phyloP scores from a whole-genome alignment of 2,888 invertebrate species.

The Aphidoletes aphidimyza region DNA sequence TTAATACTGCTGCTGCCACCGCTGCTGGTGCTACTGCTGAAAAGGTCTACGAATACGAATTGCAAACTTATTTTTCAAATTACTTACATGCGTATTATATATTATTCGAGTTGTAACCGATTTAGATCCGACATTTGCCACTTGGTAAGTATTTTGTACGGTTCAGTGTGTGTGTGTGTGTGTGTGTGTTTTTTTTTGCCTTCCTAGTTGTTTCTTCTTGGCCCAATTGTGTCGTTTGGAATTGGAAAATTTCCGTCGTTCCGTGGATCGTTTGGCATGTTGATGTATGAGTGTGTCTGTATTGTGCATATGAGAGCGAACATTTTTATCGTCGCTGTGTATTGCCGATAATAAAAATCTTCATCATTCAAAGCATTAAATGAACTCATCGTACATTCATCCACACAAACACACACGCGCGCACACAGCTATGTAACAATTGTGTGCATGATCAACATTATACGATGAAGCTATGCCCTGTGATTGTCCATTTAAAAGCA shows the following conservation, averaged over 20 bases:
- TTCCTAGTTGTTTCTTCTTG: neutral
- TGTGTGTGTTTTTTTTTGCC: neutral
- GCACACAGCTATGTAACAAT: neutral
- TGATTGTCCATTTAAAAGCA: neutral
- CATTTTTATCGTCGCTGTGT: neutral
- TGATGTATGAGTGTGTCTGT: neutral
- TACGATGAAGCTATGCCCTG: neutral
- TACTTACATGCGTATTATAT: slow-evolving; percentile 95
- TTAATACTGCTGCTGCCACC: neutral
- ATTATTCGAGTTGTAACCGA: slow-evolving; percentile 93
- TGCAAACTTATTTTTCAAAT: slow-evolving; percentile 96
- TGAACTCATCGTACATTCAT: too few relatives aligned
- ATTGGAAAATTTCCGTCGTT: neutral
- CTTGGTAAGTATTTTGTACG: slow-evolving; percentile 76
- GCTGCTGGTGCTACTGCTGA: slow-evolving; percentile 62
- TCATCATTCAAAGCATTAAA: neutral
- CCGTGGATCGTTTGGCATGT: neutral
- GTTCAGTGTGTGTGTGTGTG: neutral
- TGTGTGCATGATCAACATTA: neutral
- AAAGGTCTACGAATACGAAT: slow-evolving; percentile 97
- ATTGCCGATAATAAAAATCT: neutral
- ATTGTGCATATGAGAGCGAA: neutral
- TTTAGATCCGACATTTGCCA: slow-evolving; percentile 85
- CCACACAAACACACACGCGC: neutral
- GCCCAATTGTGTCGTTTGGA: neutral